These are phyloP conservation scores for Cylloceria caligata DNA, from an alignment of 2,888 invertebrate genomes.

Conservation along the genomic window DNA sequence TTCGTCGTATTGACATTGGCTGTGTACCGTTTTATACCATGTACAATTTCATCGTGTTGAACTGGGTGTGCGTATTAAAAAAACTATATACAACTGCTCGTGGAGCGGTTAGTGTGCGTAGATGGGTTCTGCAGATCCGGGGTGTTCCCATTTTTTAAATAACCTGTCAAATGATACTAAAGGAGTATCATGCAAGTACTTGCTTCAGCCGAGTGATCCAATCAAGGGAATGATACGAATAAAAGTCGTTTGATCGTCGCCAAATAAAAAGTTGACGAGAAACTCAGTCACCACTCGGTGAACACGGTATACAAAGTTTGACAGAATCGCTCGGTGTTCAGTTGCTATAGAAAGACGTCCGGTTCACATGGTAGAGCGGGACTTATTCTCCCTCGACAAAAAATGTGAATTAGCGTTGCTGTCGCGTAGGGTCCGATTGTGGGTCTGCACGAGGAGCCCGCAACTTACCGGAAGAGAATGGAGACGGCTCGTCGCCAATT, in stretches of 20 bases:
- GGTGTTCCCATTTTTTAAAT: too few species aligned
- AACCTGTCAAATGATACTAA: too few species aligned
- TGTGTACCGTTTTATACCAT: too few species aligned
- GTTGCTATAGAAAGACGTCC: not conserved
- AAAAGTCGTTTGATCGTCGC: conserved; percentile 44
- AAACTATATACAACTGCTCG: too few species aligned
- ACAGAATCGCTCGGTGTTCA: conserved; percentile 56
- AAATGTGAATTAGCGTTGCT: conserved; percentile 52
- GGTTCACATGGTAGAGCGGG: not conserved
- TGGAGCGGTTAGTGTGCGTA: too few species aligned
- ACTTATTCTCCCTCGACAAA: conserved; percentile 55
- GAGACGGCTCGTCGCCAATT: conserved; percentile 78
- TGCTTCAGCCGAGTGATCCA: not conserved
- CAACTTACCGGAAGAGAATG: conserved; percentile 77
- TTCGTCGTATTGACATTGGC: too few species aligned
- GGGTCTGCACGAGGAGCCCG: conserved; percentile 51
- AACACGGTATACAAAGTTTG: conserved; percentile 30
- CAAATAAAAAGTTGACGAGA: conserved; percentile 56
- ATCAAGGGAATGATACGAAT: conserved; percentile 36
- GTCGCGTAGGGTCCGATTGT: conserved; percentile 45
- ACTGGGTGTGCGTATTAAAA: too few species aligned
- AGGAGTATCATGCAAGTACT: too few species aligned
- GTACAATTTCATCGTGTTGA: too few species aligned
- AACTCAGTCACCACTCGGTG: conserved; percentile 35
- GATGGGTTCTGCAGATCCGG: too few species aligned